phyloP scores from a whole-genome alignment of 2,113 vertebrate genomes.

The Petrocephalus microphthalmus region DNA sequence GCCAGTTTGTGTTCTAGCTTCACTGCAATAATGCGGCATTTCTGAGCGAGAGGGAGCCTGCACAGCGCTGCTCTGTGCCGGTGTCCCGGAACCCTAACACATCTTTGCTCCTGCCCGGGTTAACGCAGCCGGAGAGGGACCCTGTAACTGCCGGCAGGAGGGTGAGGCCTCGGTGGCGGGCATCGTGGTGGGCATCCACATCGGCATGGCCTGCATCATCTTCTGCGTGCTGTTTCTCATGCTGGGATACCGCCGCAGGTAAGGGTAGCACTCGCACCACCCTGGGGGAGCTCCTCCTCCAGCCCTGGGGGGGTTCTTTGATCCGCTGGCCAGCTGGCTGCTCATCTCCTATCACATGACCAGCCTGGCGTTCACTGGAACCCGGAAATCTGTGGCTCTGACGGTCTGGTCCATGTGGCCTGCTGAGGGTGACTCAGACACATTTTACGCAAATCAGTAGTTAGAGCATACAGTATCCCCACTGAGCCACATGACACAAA shows the following conservation, averaged over 20 bases:
- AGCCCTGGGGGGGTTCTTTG: neutral
- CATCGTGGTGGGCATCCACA: slow-evolving; percentile 60
- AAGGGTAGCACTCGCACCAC: slow-evolving; percentile 1
- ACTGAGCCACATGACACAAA: neutral
- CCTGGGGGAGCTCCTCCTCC: neutral
- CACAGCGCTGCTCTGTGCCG: neutral
- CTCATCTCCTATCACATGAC: neutral
- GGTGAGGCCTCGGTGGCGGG: slow-evolving; percentile 54
- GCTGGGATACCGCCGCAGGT: slow-evolving; percentile 68
- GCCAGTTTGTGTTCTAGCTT: neutral
- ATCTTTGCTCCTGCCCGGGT: neutral
- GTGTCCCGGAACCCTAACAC: neutral
- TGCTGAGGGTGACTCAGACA: neutral
- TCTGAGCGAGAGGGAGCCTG: neutral
- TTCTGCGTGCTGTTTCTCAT: slow-evolving; percentile 68
- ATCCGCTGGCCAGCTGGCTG: neutral
- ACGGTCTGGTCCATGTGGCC: neutral
- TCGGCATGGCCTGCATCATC: slow-evolving; percentile 67
- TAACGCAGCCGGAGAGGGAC: slow-evolving; percentile 36
- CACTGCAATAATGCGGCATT: neutral
- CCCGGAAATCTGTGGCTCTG: neutral
- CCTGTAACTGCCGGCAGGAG: slow-evolving; percentile 53
- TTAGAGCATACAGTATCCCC: neutral
- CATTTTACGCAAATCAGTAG: neutral
- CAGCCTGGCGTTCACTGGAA: neutral